Evolutionary conservation across 2,888 invertebrate genomes (phyloP), one percentile per base, ranked within the genome.

Genomic region (Phasia obesa): DNA sequence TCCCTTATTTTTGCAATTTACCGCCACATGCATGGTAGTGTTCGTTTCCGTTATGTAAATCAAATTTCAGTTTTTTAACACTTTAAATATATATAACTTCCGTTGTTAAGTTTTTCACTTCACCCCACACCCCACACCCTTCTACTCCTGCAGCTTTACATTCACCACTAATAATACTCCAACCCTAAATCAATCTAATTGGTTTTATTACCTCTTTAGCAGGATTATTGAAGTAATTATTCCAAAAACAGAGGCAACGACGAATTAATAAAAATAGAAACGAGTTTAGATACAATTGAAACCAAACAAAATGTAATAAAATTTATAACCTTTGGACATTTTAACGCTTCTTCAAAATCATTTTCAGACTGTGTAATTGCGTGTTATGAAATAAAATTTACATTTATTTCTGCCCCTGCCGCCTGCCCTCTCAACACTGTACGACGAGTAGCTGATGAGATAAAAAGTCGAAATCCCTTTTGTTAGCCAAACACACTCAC

Each of bases 361-460:
- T 19, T 42, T 23, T 2, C 9, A 21, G 11, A 21, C 17, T 38
- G 27, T 38, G 27, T 35, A 73, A 67, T 79, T 79, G 79, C 83
- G 79, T 79, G 83, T 76, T 62, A 62, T 57, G 53, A 76, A 79
- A 75, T 83, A 75, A 44, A 79, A 83, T 83, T 78, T 79, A 17
- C 57, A 79, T 67, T 67, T 60, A 51, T 31, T 11, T 35, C 35
- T 64, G n/a, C 11, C 60, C 17, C 15, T 57, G 17, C 44, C 35
- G 11, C 21, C 19, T 27, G 17, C 44, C 31, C 5, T n/a, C 17
- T 19, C 6, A 13, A 51, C 21, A 51, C n/a, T n/a, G n/a, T n/a
- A n/a, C n/a, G n/a, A 23, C 2, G 23, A 42, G 4, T n/a, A 49
- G 49, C 64, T 7, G 9, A 0, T 5, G 19, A 62, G n/a, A 25